Evolutionary conservation across 30 jellyfish, hydroid and myxozoan species (phyloP).

Genomic region (Aurelia aurita): DNA sequence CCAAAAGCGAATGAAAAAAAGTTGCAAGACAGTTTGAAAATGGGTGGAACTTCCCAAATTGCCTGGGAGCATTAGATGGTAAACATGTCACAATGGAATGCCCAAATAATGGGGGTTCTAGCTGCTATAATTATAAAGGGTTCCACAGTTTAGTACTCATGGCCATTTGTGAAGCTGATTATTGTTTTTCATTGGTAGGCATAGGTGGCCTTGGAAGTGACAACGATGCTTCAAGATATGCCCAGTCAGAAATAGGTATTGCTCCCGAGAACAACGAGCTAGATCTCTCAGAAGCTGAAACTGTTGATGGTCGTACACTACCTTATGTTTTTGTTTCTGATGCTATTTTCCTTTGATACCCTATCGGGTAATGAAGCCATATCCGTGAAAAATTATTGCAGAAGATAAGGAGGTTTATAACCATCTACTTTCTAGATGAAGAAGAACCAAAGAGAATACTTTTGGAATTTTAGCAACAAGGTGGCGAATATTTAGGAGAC

Average conservation of each 20-base stretch:
- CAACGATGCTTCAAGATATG: conserved; percentile 43
- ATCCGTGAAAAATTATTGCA: conserved; percentile 1
- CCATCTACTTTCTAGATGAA: not conserved
- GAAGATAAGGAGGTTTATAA: conserved; percentile 7
- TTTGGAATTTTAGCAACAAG: conserved; percentile 9
- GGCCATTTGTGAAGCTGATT: conserved; percentile 44
- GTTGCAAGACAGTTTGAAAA: not conserved
- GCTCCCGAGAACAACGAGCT: conserved; percentile 14
- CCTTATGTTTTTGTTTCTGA: conserved; percentile 3
- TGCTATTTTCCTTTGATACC: not conserved
- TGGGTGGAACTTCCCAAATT: conserved; percentile 25
- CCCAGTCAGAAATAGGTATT: conserved; percentile 32
- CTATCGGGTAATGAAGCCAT: conserved; percentile 46
- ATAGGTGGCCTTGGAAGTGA: conserved; percentile 51
- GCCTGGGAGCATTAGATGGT: conserved; percentile 45
- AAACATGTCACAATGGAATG: conserved; percentile 48
- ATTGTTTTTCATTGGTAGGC: conserved; percentile 35
- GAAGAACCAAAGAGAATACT: conserved; percentile 29
- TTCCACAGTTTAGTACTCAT: conserved; percentile 58
- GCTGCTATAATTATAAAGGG: conserved; percentile 30
- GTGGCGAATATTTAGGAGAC: conserved; percentile 29
- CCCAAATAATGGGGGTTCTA: conserved; percentile 39
- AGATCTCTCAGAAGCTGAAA: conserved; percentile 1
- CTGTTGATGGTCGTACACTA: not conserved
- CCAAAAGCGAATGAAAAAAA: not conserved